These are phyloP conservation scores for Rhinichthys osculus DNA, from an alignment of 2,797 vertebrate species.

Conservation along the genomic window DNA sequence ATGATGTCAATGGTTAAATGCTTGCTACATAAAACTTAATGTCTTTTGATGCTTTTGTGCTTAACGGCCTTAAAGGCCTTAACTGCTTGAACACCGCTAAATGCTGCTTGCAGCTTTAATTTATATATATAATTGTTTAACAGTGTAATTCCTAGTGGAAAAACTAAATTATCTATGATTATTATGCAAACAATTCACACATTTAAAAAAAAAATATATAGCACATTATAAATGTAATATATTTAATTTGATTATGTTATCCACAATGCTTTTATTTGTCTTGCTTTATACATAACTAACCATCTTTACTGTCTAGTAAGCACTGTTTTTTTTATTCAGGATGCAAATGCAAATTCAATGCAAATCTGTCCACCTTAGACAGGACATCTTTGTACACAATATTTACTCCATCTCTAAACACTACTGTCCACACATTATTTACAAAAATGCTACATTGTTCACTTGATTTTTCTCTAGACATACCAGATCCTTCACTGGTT, in stretches of 20 bases:
- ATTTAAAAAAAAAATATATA: too few relatives aligned
- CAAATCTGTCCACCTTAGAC: background rate
- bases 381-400: background rate
- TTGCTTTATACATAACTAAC: background rate
- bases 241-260: background rate
- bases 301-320: background rate
- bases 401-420: background rate
- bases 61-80: too few relatives aligned
- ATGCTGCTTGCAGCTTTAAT: too few relatives aligned
- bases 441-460: background rate
- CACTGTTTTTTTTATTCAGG: background rate
- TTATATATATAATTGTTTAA: background rate
- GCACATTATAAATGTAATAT: too few relatives aligned
- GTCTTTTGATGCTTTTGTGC: too few relatives aligned
- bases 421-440: background rate
- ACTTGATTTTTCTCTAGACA: background rate
- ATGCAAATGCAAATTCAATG: background rate
- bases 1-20: too few relatives aligned
- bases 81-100: too few relatives aligned
- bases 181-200: background rate
- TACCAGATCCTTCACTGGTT: background rate
- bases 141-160: background rate
- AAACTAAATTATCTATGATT: background rate
- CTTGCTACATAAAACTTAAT: too few relatives aligned
- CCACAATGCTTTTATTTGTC: background rate